A percentile compares a stretch with the other conserved stretches of the same genome.
Evolutionary conservation across 2,888 invertebrate genomes (phyloP).

Genomic region (Auanema freiburgensis): DNA sequence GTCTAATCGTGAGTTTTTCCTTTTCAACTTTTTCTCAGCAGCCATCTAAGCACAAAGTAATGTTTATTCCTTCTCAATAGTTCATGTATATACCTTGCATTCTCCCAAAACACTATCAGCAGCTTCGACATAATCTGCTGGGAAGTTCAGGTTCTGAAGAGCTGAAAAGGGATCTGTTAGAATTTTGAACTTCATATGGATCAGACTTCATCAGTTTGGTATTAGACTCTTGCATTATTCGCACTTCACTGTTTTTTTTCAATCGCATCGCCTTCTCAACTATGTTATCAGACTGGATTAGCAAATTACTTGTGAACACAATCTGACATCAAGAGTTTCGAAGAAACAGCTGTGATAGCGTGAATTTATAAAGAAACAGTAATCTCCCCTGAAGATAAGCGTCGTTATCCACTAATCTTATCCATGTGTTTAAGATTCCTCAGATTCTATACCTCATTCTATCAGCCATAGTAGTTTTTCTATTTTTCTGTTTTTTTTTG

Average conservation of each 20-base stretch:
- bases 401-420: too few species aligned
- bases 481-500: too few species aligned
- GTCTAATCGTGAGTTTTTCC: constrained; percentile 92
- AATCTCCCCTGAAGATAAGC: too few species aligned
- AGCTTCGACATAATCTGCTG: constrained; percentile 78
- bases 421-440: too few species aligned
- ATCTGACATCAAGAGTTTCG: too few species aligned
- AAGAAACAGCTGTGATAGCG: too few species aligned
- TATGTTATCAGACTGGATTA: too few species aligned
- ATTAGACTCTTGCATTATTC: neutral
- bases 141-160: constrained; percentile 83
- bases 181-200: constrained; percentile 5
- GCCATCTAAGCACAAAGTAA: constrained; percentile 67
- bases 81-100: constrained; percentile 76
- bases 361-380: too few species aligned
- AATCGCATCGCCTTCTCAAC: neutral
- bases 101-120: constrained; percentile 91
- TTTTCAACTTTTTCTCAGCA: constrained; percentile 78
- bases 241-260: neutral
- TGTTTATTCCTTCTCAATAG: neutral
- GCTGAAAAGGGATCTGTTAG: constrained; percentile 65
- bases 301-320: too few species aligned
- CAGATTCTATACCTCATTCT: too few species aligned
- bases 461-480: too few species aligned
- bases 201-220: constrained; percentile 3